A percentile compares a stretch with the other conserved stretches of the same genome.
Evolutionary conservation across 2,113 vertebrate species (phyloP).

Genomic region (Ictalurus furcatus): DNA sequence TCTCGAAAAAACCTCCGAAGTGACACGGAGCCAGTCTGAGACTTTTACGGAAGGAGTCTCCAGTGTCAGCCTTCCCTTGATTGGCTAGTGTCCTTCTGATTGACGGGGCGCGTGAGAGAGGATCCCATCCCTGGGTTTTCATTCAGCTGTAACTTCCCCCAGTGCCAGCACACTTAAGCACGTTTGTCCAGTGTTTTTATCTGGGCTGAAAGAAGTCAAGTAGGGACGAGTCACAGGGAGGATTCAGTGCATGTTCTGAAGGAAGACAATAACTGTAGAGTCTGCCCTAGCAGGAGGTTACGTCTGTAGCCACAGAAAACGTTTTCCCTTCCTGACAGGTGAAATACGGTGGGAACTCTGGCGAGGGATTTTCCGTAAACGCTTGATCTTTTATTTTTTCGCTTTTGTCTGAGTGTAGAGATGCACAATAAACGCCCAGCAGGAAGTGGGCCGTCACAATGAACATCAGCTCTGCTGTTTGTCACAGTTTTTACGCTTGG

Average conservation of each 20-base stretch:
- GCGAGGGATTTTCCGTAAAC: conserved; percentile 56
- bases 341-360: conserved; percentile 81
- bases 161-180: conserved; percentile 14
- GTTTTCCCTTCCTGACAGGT: conserved; percentile 71
- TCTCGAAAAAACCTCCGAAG: not conserved
- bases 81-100: not conserved
- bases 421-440: conserved; percentile 71
- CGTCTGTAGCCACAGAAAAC: conserved; percentile 36
- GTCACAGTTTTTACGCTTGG: conserved; percentile 15
- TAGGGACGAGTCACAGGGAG: conserved; percentile 18
- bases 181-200: conserved; percentile 29
- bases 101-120: not conserved
- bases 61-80: not conserved
- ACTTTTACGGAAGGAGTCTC: not conserved
- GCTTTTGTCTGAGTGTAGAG: conserved; percentile 70
- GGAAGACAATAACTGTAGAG: conserved; percentile 51
- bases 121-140: not conserved
- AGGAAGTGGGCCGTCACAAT: conserved; percentile 61
- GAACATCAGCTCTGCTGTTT: not conserved
- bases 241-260: conserved; percentile 47
- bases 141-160: not conserved
- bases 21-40: not conserved
- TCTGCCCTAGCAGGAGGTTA: conserved; percentile 55
- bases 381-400: conserved; percentile 54
- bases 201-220: conserved; percentile 41